Base-by-base conservation (phyloP, 1,140 invertebrate species). In the Drosophila lini region DNA sequence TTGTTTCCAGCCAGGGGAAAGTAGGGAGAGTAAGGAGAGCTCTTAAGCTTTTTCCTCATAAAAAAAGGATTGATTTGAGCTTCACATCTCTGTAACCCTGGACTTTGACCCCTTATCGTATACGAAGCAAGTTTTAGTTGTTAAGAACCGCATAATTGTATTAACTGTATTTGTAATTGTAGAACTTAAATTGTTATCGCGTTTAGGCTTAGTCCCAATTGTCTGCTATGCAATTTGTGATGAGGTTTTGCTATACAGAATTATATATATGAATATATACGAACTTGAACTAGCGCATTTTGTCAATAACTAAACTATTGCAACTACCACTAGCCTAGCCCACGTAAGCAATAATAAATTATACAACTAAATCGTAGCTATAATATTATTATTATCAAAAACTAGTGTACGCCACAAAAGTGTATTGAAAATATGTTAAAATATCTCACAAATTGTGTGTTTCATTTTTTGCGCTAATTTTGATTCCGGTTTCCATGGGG, bases 341-440 rank as follows among this genome's bases (percentile, higher is more conserved):
- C 76, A 88, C 58, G 71, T 86, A 88, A 88, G 83, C 83, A 88
- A 88, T 88, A 88, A 88, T 88, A 88, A 88, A 88, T 86, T 85
- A 85, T 85, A 76, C 36, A 86, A 77, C 32, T 77, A 75, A 76
- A 59, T 67, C 47, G 63, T 78, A 77, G 70, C 53, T 83, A 69
- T 82, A 80, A 74, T 50, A 73, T 52, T 60, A 77, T 48, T 80
- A 86, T 88, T 62, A 56, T 28, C 25, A 48, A 48, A 36, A 69
- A 76, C 65, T 88, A 82, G 80, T 63, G 28, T 81, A 75, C 53
- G 53, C 47, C 41, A 50, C 15, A 61, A 76, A 71, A 62, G 60
- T 88, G 79, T 88, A 86, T 88, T 86, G 75, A 73, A 82, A 86
- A 80, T 83, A 88, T 88, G 83, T 88, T 88, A 89, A 88, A 89